Percentiles rank a stretch among this genome's conserved stretches.
Evolutionary conservation across 2,888 invertebrate genomes (phyloP).

Genomic region (Cremastinae sp.): DNA sequence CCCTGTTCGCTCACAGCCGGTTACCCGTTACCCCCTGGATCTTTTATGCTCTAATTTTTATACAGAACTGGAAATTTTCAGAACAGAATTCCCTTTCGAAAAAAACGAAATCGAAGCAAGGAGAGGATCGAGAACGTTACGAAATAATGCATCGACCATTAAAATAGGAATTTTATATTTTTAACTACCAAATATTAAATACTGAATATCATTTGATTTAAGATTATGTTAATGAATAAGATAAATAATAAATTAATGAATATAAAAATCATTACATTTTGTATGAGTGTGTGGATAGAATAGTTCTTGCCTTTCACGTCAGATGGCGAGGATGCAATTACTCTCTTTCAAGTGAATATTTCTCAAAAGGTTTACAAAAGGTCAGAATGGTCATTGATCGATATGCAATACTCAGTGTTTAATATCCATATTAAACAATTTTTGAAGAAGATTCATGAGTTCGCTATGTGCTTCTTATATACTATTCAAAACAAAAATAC

Average conservation of each 20-base stretch:
- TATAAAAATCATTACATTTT: too few relatives aligned
- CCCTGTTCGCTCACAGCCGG: slow-evolving; percentile 49
- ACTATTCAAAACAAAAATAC: too few relatives aligned
- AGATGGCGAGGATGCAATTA: not conserved
- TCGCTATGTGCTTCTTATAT: too few relatives aligned
- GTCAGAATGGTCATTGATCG: too few relatives aligned
- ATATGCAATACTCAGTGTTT: slow-evolving; percentile 35
- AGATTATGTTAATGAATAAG: too few relatives aligned
- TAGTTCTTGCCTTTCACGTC: not conserved
- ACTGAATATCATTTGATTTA: too few relatives aligned
- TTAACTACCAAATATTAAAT: too few relatives aligned
- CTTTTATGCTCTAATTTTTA: slow-evolving; percentile 54
- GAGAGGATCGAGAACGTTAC: not conserved
- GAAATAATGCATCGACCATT: too few relatives aligned
- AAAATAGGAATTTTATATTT: too few relatives aligned
- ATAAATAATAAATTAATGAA: too few relatives aligned
- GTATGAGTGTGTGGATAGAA: too few relatives aligned
- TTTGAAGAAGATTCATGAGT: not conserved
- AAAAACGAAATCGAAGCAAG: slow-evolving; percentile 39
- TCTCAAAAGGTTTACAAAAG: too few relatives aligned
- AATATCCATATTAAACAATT: slow-evolving; percentile 59
- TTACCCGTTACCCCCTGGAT: slow-evolving; percentile 57
- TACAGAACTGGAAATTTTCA: slow-evolving; percentile 31
- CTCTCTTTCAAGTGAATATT: slow-evolving; percentile 23
- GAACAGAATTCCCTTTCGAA: slow-evolving; percentile 42